A percentile compares a stretch with the other conserved stretches of the same genome.
phyloP scores from a whole-genome alignment of 2,113 vertebrate species.

The Cyprinodon variegatus region DNA sequence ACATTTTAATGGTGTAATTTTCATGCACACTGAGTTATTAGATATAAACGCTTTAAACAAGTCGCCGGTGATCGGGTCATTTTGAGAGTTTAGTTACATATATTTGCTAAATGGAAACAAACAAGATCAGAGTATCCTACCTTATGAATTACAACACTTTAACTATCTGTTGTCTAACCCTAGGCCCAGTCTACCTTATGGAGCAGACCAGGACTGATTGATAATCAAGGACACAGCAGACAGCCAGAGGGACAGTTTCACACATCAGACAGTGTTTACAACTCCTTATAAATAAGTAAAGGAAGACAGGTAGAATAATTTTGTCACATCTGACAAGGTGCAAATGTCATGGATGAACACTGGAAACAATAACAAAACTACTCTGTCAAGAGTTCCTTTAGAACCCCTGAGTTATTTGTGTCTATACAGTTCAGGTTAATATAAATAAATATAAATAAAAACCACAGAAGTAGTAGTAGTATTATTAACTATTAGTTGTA shows the following conservation, averaged over 20 bases:
- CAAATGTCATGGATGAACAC: background rate
- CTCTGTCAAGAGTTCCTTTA: background rate
- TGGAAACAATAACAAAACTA: background rate
- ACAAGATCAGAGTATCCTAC: background rate
- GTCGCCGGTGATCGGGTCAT: too few relatives aligned
- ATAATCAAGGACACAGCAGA: slow-evolving; percentile 32
- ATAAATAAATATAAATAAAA: too few relatives aligned
- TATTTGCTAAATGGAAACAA: background rate
- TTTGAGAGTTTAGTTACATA: background rate
- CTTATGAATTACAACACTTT: background rate
- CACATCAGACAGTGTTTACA: background rate
- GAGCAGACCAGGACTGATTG: slow-evolving; percentile 13
- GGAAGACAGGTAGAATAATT: background rate
- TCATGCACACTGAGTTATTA: too few relatives aligned
- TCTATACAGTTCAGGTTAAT: background rate
- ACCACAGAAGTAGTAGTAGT: too few relatives aligned
- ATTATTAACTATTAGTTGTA: too few relatives aligned
- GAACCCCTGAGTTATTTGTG: background rate
- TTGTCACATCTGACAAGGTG: background rate
- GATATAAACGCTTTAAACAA: too few relatives aligned
- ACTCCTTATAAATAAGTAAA: background rate
- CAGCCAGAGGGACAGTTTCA: background rate
- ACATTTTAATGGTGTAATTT: too few relatives aligned
- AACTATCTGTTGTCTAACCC: slow-evolving; percentile 2
- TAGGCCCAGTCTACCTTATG: slow-evolving; percentile 13